These are phyloP conservation scores for Esox masquinongy DNA, from an alignment of 2,797 vertebrate species.

Conservation along the genomic window DNA sequence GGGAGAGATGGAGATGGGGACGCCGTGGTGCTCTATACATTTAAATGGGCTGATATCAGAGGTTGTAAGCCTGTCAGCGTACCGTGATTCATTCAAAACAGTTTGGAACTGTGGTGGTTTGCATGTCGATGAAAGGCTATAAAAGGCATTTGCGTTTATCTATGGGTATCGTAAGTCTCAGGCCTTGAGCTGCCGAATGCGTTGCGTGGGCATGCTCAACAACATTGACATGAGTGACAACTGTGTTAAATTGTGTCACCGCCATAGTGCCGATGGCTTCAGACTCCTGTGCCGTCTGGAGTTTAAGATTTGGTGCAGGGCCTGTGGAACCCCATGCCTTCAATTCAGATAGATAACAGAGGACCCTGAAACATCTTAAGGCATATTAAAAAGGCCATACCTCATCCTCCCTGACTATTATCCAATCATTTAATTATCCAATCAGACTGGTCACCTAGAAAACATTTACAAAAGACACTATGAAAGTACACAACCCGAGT, in stretches of 20 bases:
- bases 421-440: background rate
- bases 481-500: background rate
- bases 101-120: background rate
- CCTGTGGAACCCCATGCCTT: background rate
- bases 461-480: background rate
- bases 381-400: background rate
- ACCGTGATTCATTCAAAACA: constrained; percentile 50
- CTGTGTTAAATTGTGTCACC: constrained; percentile 22
- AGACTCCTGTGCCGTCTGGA: background rate
- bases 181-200: constrained; percentile 24
- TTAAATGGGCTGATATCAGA: constrained; percentile 75
- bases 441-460: background rate
- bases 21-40: constrained; percentile 66
- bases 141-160: constrained; percentile 7
- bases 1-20: constrained; percentile 60
- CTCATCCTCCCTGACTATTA: no score
- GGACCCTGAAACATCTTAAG: constrained; percentile 16
- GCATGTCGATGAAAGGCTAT: background rate
- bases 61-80: constrained; percentile 41
- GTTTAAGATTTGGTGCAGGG: no score
- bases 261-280: background rate
- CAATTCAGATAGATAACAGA: constrained; percentile 32
- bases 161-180: background rate
- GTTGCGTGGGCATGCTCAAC: constrained; percentile 34
- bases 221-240: constrained; percentile 28